A percentile compares a stretch with the other conserved stretches of the same genome.
Conservation (phyloP, 2,888 invertebrate genomes). For the Ceraclea dissimilis region DNA sequence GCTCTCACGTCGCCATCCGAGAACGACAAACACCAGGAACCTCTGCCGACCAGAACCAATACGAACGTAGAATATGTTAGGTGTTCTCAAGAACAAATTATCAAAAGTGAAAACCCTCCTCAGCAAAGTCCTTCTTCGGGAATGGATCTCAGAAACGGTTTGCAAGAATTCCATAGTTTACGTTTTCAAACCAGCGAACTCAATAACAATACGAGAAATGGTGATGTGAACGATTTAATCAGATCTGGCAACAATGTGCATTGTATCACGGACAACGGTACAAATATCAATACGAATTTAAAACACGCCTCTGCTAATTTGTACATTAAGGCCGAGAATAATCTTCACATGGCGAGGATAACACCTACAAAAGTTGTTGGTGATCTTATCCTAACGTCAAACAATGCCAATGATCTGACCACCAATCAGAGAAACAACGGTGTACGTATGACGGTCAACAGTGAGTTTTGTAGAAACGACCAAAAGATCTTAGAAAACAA, state of each 20-base stretch:
- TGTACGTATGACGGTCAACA: slow-evolving; percentile 12
- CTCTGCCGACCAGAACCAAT: not conserved
- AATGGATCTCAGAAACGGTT: slow-evolving; percentile 23
- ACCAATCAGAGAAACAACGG: slow-evolving; percentile 21
- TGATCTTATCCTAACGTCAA: slow-evolving; percentile 20
- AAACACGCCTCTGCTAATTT: slow-evolving; percentile 20
- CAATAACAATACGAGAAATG: slow-evolving; percentile 20
- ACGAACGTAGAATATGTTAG: slow-evolving; percentile 25
- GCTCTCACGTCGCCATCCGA: slow-evolving; percentile 36
- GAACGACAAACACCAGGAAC: slow-evolving; percentile 26
- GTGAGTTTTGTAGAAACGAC: slow-evolving; percentile 16
- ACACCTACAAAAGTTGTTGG: slow-evolving; percentile 16
- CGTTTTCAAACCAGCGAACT: slow-evolving; percentile 21
- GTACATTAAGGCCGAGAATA: slow-evolving; percentile 15
- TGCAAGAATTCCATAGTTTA: slow-evolving; percentile 18
- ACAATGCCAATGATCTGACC: slow-evolving; percentile 22
- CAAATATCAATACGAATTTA: slow-evolving; percentile 14
- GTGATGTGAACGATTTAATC: slow-evolving; percentile 19
- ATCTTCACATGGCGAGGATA: slow-evolving; percentile 20
- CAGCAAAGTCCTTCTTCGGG: slow-evolving; percentile 17
- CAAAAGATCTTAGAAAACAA: slow-evolving; percentile 10
- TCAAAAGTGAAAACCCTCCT: slow-evolving; percentile 14
- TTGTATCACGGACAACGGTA: slow-evolving; percentile 10
- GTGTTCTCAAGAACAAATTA: slow-evolving; percentile 19
- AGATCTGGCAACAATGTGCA: slow-evolving; percentile 14